Evolutionary conservation across 35 echinoderm and acorn worm species (phyloP).

Genomic region (Heliocidaris erythrogramma): DNA sequence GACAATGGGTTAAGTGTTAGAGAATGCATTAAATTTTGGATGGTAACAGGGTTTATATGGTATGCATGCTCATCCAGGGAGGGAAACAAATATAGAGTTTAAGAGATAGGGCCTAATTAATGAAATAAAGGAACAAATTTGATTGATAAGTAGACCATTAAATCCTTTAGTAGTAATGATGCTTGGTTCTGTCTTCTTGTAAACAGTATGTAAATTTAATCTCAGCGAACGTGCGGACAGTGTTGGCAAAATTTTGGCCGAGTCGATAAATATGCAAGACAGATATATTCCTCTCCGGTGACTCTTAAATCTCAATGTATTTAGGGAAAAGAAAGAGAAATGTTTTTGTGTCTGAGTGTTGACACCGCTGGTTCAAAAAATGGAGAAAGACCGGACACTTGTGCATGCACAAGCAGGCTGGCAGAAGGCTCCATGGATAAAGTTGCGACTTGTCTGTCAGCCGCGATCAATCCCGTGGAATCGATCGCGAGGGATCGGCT

Average conservation of each 20-base stretch:
- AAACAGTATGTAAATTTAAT: neutral
- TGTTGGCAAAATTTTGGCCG: neutral
- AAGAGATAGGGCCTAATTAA: too few species aligned
- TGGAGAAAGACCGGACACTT: neutral
- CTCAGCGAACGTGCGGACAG: neutral
- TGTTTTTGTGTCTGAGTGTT: neutral
- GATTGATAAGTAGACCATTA: neutral
- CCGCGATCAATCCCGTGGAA: constrained; percentile 33
- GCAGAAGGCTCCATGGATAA: neutral
- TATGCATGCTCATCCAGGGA: too few species aligned
- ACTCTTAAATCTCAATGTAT: neutral
- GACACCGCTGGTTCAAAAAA: neutral
- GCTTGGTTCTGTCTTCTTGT: neutral
- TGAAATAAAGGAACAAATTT: too few species aligned
- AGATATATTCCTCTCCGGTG: neutral
- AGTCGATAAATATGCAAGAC: neutral
- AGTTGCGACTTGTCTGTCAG: constrained; percentile 45
- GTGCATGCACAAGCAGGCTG: constrained; percentile 1
- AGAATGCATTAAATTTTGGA: too few species aligned
- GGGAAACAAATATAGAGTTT: too few species aligned
- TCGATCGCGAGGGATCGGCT: constrained; percentile 39
- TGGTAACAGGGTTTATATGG: too few species aligned
- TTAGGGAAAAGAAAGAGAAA: neutral
- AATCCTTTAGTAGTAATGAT: neutral
- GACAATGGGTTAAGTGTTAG: too few species aligned